Base-by-base conservation (phyloP, 2,113 vertebrate species). In the Hemichromis elongatus region DNA sequence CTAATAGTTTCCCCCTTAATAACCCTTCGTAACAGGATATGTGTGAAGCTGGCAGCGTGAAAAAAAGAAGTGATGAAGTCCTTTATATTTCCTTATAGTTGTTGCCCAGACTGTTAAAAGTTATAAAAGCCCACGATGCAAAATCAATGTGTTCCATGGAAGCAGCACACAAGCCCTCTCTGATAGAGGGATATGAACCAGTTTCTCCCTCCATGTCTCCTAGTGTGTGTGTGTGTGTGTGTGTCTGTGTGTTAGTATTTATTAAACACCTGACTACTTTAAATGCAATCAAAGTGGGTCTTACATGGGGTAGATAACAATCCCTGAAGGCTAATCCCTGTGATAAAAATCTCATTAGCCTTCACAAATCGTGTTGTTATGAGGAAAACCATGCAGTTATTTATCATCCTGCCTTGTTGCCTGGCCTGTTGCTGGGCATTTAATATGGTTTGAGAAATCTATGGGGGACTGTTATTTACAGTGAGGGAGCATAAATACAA, bases 291-390 rank as follows among this genome's bases (percentile, higher is more conserved):
- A 87, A 86, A 89, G 66, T 54, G 80, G 53, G 80, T 85, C 70
- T 92, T 86, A 35, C n/a, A 73, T 59, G 11, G 4, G 73, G 19
- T 79, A 59, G 21, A 18, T 77, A 59, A 79, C 45, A 28, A 61
- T 79, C 85, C 80, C 47, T 7, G 6, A 24, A 59, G 54, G 24
- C 54, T 89, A 83, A 92, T 91, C 86, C 47, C 52, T 10, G 81
- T 80, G 87, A 91, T 89, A 82, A 50, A 85, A 90, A 86, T 88
- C 83, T 88, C 6, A 79, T 90, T 79, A 81, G 47, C 79, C n/a
- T 77, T 19, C 70, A 75, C 24, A 30, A 80, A 86, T 85, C 2
- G 19, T 28, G 45, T 16, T 81, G 77, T 83, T 82, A 79, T 55
- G 24, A 84, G 63, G 19, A 61, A 57, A 83, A 40, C 59, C 79